phyloP scores from a whole-genome alignment of 2,797 vertebrate species.

The Brachyalestes nurse region DNA sequence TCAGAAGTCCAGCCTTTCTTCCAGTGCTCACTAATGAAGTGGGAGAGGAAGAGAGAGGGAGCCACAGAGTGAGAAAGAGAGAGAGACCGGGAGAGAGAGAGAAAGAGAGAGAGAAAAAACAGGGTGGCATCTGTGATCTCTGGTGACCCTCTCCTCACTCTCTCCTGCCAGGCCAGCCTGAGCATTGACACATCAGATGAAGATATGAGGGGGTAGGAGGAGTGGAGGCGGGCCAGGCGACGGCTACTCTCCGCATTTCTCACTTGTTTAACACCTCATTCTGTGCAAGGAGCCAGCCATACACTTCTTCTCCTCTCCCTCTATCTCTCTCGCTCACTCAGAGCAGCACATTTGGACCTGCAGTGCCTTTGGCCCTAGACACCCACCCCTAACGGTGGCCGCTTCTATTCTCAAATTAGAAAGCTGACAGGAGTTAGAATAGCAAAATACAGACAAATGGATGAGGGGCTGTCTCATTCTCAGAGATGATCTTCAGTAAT shows the following conservation, averaged over 20 bases:
- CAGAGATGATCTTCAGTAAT: background rate
- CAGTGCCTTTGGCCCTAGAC: constrained; percentile 48
- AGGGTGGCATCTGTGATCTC: constrained; percentile 71
- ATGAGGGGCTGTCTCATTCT: background rate
- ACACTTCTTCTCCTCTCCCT: constrained; percentile 44
- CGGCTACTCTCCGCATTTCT: constrained; percentile 71
- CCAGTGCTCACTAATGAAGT: constrained; percentile 39
- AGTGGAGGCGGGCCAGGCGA: constrained; percentile 77
- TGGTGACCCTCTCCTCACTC: constrained; percentile 71
- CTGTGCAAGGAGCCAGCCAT: constrained; percentile 72
- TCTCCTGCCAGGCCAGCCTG: constrained; percentile 54
- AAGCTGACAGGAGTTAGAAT: constrained; percentile 5
- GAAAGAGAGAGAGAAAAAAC: constrained; percentile 39
- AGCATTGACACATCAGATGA: constrained; percentile 81
- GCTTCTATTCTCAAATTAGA: constrained; percentile 46
- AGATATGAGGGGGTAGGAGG: constrained; percentile 73
- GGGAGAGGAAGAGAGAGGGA: constrained; percentile 35
- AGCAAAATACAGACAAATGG: background rate
- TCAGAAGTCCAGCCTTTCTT: constrained; percentile 22
- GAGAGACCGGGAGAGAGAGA: constrained; percentile 49
- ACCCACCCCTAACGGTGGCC: constrained; percentile 32
- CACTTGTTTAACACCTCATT: constrained; percentile 80
- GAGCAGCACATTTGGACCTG: constrained; percentile 42
- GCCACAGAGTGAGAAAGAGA: constrained; percentile 42
- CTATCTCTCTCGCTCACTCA: constrained; percentile 26